A percentile compares a stretch with the other conserved stretches of the same genome.
Conservation (phyloP, 2,888 invertebrate species). For the Lepetodrilus schrolli region DNA sequence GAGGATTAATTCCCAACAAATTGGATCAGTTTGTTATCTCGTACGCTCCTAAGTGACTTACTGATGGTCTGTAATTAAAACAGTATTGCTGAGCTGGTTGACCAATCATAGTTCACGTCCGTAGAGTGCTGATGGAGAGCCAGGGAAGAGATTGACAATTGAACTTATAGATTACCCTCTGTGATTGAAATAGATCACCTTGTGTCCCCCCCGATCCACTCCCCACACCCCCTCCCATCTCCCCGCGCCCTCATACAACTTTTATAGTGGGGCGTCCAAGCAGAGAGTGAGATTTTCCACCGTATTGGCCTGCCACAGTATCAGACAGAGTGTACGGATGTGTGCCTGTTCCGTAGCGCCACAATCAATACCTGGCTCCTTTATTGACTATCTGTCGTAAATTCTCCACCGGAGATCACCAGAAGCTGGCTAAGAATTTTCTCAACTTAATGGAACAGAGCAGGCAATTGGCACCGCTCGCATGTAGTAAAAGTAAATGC, state of each 20-base stretch:
- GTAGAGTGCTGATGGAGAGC: too few species aligned
- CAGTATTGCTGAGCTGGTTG: background rate
- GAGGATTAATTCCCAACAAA: background rate
- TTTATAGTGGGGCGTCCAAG: background rate
- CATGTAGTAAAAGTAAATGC: slow-evolving; percentile 4
- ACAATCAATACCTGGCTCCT: slow-evolving; percentile 1
- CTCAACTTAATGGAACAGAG: slow-evolving; percentile 4
- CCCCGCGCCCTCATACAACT: background rate
- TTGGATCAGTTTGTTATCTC: background rate
- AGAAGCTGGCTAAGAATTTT: background rate
- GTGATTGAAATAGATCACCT: slow-evolving; percentile 12
- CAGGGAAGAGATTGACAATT: background rate
- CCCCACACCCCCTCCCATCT: too few species aligned
- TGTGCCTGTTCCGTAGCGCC: background rate
- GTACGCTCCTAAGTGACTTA: background rate
- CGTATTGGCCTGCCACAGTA: background rate
- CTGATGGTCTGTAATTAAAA: background rate
- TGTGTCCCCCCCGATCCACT: background rate
- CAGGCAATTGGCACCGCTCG: background rate
- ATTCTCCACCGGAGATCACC: slow-evolving; percentile 16
- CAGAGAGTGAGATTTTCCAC: slow-evolving; percentile 1
- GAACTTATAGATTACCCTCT: background rate
- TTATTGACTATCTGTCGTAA: slow-evolving; percentile 24
- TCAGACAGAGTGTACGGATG: background rate
- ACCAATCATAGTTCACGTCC: too few species aligned